A percentile compares a stretch with the other conserved stretches of the same genome.
These are phyloP conservation scores for Sabellastarte sp. DNA, from an alignment of 2,888 invertebrate species.

Conservation along the genomic window DNA sequence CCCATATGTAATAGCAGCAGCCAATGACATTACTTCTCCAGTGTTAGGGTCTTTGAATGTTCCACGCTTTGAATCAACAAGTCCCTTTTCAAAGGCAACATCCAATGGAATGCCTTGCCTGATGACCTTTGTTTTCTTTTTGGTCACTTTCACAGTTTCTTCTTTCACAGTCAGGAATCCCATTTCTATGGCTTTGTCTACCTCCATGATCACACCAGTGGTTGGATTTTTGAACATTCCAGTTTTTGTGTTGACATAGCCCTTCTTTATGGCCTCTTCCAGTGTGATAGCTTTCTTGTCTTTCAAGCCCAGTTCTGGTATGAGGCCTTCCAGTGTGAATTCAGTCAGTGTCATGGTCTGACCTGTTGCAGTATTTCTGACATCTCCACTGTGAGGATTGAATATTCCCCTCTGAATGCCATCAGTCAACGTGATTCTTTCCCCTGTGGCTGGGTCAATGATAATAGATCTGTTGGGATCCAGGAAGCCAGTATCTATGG, in stretches of 20 bases:
- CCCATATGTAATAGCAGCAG: slow-evolving; percentile 21
- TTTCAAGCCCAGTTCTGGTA: slow-evolving; percentile 66
- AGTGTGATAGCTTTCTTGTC: slow-evolving; percentile 31
- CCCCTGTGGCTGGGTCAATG: slow-evolving; percentile 68
- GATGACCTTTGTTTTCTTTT: background rate
- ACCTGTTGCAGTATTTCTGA: slow-evolving; percentile 67
- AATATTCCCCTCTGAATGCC: slow-evolving; percentile 86
- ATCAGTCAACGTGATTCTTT: slow-evolving; percentile 78
- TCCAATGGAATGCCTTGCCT: slow-evolving; percentile 68
- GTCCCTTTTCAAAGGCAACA: slow-evolving; percentile 76
- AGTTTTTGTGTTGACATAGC: slow-evolving; percentile 65
- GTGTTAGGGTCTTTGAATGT: slow-evolving; percentile 69
- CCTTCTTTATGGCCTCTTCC: slow-evolving; percentile 80
- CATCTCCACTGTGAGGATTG: slow-evolving; percentile 79
- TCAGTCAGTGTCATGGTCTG: slow-evolving; percentile 75
- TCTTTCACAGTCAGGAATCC: slow-evolving; percentile 15
- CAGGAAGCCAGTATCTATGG: slow-evolving; percentile 56
- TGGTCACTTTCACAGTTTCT: background rate
- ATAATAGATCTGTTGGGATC: slow-evolving; percentile 33
- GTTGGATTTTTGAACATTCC: slow-evolving; percentile 68
- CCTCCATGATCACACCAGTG: slow-evolving; percentile 72
- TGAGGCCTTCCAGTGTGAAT: slow-evolving; percentile 65
- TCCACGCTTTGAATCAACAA: slow-evolving; percentile 72
- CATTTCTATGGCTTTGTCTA: slow-evolving; percentile 15
- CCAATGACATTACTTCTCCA: slow-evolving; percentile 22